Conservation (phyloP, 2,888 invertebrate species). For the Lasiommata megera region DNA sequence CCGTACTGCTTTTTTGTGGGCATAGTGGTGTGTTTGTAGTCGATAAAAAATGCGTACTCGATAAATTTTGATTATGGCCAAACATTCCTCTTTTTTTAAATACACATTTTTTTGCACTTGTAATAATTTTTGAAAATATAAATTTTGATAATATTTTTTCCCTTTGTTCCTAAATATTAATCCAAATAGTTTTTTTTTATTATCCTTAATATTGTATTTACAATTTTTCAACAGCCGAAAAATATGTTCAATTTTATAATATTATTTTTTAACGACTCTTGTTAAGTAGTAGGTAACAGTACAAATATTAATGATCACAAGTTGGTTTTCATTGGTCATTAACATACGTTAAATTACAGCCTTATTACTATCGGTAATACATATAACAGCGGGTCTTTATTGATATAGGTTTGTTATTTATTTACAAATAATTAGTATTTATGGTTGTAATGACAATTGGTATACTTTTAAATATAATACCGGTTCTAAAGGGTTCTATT, state of each 20-base stretch:
- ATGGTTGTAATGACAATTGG: slow-evolving; percentile 25
- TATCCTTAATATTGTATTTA: slow-evolving; percentile 81
- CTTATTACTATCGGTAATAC: slow-evolving; percentile 74
- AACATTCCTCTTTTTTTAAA: slow-evolving; percentile 74
- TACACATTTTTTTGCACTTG: slow-evolving; percentile 76
- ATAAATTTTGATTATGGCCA: slow-evolving; percentile 76
- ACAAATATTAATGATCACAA: slow-evolving; percentile 83
- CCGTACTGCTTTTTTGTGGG: slow-evolving; percentile 71
- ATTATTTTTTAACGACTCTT: slow-evolving; percentile 82
- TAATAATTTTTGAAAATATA: slow-evolving; percentile 82
- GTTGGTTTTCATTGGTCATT: slow-evolving; percentile 83
- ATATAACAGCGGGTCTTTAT: slow-evolving; percentile 74
- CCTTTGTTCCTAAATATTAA: slow-evolving; percentile 80
- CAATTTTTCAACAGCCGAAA: slow-evolving; percentile 82
- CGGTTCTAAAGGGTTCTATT: background rate
- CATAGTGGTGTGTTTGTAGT: slow-evolving; percentile 69
- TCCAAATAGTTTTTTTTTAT: slow-evolving; percentile 77
- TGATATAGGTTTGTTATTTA: slow-evolving; percentile 59
- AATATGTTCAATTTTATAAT: slow-evolving; percentile 81
- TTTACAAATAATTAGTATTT: slow-evolving; percentile 46
- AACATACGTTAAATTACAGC: slow-evolving; percentile 79
- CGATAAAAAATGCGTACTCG: slow-evolving; percentile 74
- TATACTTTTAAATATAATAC: background rate
- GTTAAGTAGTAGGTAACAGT: slow-evolving; percentile 83
- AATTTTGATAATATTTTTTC: slow-evolving; percentile 81